These are phyloP conservation scores for Parotocinclus haroldoi DNA, from an alignment of 2,797 vertebrate genomes.

Conservation along the genomic window DNA sequence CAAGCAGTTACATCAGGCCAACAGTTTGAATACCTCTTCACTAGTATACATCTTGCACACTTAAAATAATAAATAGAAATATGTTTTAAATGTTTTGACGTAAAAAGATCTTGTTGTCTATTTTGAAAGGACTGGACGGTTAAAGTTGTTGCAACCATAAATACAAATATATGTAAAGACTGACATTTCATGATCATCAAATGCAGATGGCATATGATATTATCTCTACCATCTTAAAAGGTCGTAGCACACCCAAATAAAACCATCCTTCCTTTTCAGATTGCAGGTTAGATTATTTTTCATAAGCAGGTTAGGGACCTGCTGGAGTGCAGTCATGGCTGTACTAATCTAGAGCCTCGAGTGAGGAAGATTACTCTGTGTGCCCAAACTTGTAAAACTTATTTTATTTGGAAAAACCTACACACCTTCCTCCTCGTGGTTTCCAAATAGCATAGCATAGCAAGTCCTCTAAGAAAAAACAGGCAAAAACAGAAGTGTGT, in stretches of 20 bases:
- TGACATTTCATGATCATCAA: not conserved
- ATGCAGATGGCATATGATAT: too few relatives aligned
- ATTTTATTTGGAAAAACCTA: slow-evolving; percentile 56
- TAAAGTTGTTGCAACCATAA: not conserved
- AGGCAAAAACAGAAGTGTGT: not conserved
- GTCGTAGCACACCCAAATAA: slow-evolving; percentile 17
- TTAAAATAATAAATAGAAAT: too few relatives aligned
- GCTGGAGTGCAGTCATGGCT: slow-evolving; percentile 65
- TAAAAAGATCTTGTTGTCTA: too few relatives aligned
- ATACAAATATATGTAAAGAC: not conserved
- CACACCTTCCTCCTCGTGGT: slow-evolving; percentile 44
- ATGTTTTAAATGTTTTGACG: too few relatives aligned
- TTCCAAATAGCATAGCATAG: slow-evolving; percentile 16
- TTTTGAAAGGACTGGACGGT: too few relatives aligned
- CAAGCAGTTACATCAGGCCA: too few relatives aligned
- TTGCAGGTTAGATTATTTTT: slow-evolving; percentile 56
- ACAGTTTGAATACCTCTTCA: too few relatives aligned
- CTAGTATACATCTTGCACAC: too few relatives aligned
- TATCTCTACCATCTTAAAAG: slow-evolving; percentile 4
- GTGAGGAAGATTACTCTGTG: slow-evolving; percentile 54
- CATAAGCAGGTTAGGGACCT: slow-evolving; percentile 57
- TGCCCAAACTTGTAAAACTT: slow-evolving; percentile 59
- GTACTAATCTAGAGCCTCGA: slow-evolving; percentile 58
- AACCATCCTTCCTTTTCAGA: slow-evolving; percentile 30
- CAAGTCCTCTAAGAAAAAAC: not conserved